phyloP scores from a whole-genome alignment of 2,888 invertebrate species.

The Globia sparganii region DNA sequence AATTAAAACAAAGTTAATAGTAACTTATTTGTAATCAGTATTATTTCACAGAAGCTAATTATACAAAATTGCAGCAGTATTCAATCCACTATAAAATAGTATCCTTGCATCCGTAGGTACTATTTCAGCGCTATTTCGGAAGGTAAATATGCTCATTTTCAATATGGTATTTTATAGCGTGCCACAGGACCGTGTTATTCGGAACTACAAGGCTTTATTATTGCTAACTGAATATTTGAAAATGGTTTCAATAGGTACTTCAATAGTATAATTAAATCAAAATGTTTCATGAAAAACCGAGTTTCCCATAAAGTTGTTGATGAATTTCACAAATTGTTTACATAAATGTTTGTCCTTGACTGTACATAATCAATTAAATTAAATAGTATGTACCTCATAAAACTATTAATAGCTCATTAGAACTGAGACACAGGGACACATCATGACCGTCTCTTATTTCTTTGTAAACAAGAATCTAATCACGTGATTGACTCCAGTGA shows the following conservation, averaged over 20 bases:
- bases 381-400: background rate
- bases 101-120: background rate
- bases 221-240: background rate
- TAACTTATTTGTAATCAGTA: background rate
- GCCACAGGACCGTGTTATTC: background rate
- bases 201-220: too few relatives aligned
- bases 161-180: background rate
- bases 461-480: constrained; percentile 12
- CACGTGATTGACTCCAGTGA: constrained; percentile 2
- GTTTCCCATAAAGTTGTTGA: too few relatives aligned
- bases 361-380: too few relatives aligned
- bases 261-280: background rate
- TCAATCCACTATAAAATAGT: background rate
- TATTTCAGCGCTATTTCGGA: too few relatives aligned
- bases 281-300: too few relatives aligned
- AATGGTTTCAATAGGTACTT: background rate
- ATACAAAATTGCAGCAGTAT: background rate
- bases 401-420: too few relatives aligned
- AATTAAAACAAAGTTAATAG: background rate
- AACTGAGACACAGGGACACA: too few relatives aligned
- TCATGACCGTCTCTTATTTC: too few relatives aligned
- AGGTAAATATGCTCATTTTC: too few relatives aligned
- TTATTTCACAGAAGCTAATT: background rate
- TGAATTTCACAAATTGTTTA: too few relatives aligned
- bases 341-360: too few relatives aligned